A percentile compares a stretch with the other conserved stretches of the same genome.
Evolutionary conservation across 2,113 vertebrate genomes (phyloP).

Genomic region (Phocoena phocoena): DNA sequence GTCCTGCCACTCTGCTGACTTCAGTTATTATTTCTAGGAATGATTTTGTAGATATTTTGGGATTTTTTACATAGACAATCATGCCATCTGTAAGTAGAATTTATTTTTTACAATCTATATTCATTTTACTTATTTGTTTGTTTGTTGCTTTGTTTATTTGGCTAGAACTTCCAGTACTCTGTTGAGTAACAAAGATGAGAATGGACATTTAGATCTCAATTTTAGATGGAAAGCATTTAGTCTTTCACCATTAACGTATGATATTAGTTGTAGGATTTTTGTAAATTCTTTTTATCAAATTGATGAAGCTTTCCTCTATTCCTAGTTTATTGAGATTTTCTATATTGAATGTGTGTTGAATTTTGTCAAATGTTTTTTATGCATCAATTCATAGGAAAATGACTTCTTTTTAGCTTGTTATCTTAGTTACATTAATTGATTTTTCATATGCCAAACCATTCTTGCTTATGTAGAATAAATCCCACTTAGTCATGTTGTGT

Average conservation of each 20-base stretch:
- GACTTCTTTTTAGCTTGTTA: not conserved
- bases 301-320: not conserved
- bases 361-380: not conserved
- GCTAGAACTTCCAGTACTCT: not conserved
- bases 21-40: not conserved
- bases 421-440: not conserved
- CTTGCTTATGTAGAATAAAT: not conserved
- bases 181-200: not conserved
- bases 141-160: not conserved
- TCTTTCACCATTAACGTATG: not conserved
- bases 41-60: not conserved
- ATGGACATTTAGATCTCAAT: not conserved
- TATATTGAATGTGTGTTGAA: not conserved
- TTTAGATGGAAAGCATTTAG: not conserved
- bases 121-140: not conserved
- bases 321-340: not conserved
- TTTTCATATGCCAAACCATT: not conserved
- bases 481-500: not conserved
- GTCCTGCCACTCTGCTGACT: not conserved
- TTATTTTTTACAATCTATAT: not conserved
- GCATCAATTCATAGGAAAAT: not conserved
- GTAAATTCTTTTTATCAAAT: not conserved
- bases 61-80: not conserved
- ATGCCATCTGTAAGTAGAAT: not conserved
- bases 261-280: not conserved